Conservation (phyloP, 2,888 invertebrate genomes). For the Bugulina stolonifera region DNA sequence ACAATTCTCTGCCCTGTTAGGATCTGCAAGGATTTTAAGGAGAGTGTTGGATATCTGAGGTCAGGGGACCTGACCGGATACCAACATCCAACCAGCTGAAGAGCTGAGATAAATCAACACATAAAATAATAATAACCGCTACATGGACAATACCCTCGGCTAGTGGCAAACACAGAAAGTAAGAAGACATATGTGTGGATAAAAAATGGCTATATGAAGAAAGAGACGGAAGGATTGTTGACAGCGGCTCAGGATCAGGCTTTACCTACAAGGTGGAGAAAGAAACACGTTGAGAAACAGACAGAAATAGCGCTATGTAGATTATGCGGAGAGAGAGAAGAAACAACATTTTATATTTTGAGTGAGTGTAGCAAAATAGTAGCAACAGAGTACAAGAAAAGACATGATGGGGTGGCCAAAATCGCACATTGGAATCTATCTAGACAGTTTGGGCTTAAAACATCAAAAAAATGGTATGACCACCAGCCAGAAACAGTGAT, state of each 20-base stretch:
- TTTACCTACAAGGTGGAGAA: background rate
- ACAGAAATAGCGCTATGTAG: background rate
- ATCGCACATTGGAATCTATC: background rate
- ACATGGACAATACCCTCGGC: background rate
- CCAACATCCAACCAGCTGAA: no score
- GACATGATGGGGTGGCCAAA: background rate
- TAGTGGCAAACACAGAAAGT: background rate
- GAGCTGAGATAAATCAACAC: no score
- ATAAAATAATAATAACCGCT: background rate
- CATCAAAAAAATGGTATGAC: background rate
- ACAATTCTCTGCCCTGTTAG: no score
- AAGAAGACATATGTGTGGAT: background rate
- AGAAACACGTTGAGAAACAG: background rate
- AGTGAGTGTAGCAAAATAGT: constrained; percentile 1
- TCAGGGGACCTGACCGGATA: no score
- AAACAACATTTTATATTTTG: background rate
- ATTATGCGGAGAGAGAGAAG: background rate
- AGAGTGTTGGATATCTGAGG: no score
- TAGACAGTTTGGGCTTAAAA: background rate
- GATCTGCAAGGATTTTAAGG: no score
- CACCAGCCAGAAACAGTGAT: background rate
- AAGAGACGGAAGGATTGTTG: no score
- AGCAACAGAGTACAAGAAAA: background rate
- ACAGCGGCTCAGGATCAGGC: background rate
- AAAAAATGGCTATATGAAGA: background rate